Evolutionary conservation across 2,113 vertebrate species (phyloP).

Genomic region (Apus apus): DNA sequence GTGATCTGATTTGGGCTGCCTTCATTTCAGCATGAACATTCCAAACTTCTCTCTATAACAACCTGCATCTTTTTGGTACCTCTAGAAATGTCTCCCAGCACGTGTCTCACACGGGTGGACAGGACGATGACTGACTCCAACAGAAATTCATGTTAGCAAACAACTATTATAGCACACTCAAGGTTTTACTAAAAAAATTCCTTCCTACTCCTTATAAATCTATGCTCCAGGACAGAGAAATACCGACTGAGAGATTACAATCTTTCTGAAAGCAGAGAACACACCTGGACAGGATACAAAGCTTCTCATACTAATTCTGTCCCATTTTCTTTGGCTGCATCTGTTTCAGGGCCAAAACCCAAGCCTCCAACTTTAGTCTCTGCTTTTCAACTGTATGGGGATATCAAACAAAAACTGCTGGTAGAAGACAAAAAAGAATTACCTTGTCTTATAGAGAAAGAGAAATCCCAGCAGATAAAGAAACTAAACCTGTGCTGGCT

Average conservation of each 20-base stretch:
- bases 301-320: neutral
- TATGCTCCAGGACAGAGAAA: neutral
- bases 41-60: neutral
- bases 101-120: neutral
- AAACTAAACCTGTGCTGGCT: neutral
- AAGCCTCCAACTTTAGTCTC: neutral
- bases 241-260: neutral
- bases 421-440: neutral
- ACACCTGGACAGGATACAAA: neutral
- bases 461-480: neutral
- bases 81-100: neutral
- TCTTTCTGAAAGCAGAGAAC: neutral
- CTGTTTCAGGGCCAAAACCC: neutral
- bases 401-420: neutral
- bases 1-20: neutral
- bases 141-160: neutral
- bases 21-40: neutral
- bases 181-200: neutral
- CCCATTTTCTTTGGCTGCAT: neutral
- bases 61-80: neutral
- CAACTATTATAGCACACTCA: neutral
- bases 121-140: neutral
- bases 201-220: neutral
- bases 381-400: neutral
- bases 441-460: neutral